Conservation (phyloP, 2,797 vertebrate genomes). For the Sebastiscus tertius region DNA sequence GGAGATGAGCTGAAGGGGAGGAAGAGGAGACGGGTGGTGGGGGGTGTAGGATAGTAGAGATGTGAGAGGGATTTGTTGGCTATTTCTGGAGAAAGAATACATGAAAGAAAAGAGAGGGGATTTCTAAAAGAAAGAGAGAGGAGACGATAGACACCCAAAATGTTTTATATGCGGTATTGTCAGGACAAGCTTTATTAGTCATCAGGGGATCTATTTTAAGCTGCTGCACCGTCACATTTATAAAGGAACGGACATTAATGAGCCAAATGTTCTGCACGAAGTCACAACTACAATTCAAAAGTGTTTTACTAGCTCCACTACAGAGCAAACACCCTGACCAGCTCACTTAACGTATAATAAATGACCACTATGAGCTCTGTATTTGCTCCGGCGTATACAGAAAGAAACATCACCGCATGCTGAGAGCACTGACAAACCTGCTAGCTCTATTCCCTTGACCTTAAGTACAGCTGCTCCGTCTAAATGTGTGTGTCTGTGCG, state of each 20-base stretch:
- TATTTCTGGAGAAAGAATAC: constrained; percentile 30
- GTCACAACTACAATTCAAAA: background rate
- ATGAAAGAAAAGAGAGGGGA: constrained; percentile 10
- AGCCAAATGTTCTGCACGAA: constrained; percentile 1
- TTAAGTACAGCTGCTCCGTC: constrained; percentile 44
- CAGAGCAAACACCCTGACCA: constrained; percentile 2
- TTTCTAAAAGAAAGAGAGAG: constrained; percentile 1
- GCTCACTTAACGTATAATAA: constrained; percentile 33
- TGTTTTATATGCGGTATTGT: constrained; percentile 13
- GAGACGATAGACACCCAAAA: constrained; percentile 3
- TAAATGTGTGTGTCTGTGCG: constrained; percentile 1
- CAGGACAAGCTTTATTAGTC: constrained; percentile 49
- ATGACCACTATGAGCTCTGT: constrained; percentile 13
- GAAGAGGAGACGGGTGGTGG: background rate
- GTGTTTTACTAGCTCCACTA: background rate
- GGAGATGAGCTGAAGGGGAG: constrained; percentile 34
- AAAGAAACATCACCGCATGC: constrained; percentile 29
- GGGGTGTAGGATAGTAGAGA: background rate
- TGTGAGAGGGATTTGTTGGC: constrained; percentile 18
- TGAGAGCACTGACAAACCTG: constrained; percentile 25
- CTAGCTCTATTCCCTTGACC: constrained; percentile 43
- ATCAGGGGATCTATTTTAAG: constrained; percentile 28
- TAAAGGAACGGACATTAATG: constrained; percentile 10
- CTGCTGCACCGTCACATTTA: constrained; percentile 5
- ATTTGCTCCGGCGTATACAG: constrained; percentile 9